Evolutionary conservation across 2,888 invertebrate genomes (phyloP).

Genomic region (Urechis unicinctus): DNA sequence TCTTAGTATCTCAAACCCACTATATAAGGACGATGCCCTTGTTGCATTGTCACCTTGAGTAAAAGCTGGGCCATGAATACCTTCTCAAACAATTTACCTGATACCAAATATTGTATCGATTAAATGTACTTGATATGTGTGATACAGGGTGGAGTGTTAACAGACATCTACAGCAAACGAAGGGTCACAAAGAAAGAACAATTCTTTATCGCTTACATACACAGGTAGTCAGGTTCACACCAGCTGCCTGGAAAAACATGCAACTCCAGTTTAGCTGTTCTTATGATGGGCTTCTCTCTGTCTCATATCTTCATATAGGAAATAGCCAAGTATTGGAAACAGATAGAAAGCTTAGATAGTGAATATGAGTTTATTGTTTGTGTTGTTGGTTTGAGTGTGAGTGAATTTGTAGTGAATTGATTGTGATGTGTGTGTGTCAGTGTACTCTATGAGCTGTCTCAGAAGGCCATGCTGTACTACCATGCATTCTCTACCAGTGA

Average conservation of each 20-base stretch:
- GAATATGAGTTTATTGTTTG: too few species aligned
- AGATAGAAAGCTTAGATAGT: too few species aligned
- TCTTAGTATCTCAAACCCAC: background rate
- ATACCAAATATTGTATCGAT: too few species aligned
- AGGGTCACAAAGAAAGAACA: conserved; percentile 30
- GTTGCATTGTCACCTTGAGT: conserved; percentile 4
- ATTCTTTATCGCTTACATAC: conserved; percentile 28
- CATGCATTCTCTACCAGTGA: conserved; percentile 27
- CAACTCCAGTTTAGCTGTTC: too few species aligned
- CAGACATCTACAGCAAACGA: conserved; percentile 24
- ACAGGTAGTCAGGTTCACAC: conserved; percentile 24
- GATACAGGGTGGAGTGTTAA: conserved; percentile 26
- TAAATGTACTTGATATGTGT: too few species aligned
- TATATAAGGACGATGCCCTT: background rate
- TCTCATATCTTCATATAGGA: background rate
- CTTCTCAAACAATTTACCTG: too few species aligned
- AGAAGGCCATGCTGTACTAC: conserved; percentile 40
- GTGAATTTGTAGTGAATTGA: too few species aligned
- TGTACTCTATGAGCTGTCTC: conserved; percentile 34
- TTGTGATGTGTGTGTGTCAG: conserved; percentile 23
- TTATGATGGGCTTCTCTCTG: too few species aligned
- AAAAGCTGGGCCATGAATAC: too few species aligned
- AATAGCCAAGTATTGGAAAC: too few species aligned
- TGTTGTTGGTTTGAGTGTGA: too few species aligned
- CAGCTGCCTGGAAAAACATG: too few species aligned